Evolutionary conservation across 2,797 vertebrate genomes (phyloP).

Genomic region (Chrysocyon brachyurus): DNA sequence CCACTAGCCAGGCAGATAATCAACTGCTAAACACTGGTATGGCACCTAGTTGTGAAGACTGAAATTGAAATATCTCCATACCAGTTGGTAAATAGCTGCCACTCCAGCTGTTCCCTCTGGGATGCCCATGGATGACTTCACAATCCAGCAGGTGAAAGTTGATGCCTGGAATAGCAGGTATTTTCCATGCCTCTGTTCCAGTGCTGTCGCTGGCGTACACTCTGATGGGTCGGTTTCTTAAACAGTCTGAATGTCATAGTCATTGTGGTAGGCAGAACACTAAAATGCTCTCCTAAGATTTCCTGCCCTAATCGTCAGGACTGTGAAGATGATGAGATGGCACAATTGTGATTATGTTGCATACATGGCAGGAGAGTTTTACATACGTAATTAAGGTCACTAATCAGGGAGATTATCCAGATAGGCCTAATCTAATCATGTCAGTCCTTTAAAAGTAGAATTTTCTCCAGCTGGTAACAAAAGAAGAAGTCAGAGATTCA

Average conservation of each 20-base stretch:
- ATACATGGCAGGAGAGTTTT: neutral
- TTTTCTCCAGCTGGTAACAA: slow-evolving; percentile 7
- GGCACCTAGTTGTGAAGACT: neutral
- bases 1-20: neutral
- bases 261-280: neutral
- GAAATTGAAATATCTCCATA: slow-evolving; percentile 27
- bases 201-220: neutral
- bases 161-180: neutral
- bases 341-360: neutral
- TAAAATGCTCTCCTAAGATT: neutral
- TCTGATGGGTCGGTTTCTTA: slow-evolving; percentile 23
- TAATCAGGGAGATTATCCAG: slow-evolving; percentile 18
- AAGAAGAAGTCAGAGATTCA: neutral
- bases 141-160: neutral
- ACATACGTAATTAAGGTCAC: slow-evolving; percentile 38
- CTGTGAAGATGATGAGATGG: neutral
- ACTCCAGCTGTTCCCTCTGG: neutral
- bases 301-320: neutral
- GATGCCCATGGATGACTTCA: neutral
- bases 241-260: slow-evolving; percentile 5
- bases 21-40: neutral
- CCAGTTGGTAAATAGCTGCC: slow-evolving; percentile 10
- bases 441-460: neutral
- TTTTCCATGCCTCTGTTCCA: neutral
- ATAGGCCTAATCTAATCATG: slow-evolving; percentile 27